Base-by-base conservation (phyloP, 2,888 invertebrate species). In the Toxonevra muliebris region DNA sequence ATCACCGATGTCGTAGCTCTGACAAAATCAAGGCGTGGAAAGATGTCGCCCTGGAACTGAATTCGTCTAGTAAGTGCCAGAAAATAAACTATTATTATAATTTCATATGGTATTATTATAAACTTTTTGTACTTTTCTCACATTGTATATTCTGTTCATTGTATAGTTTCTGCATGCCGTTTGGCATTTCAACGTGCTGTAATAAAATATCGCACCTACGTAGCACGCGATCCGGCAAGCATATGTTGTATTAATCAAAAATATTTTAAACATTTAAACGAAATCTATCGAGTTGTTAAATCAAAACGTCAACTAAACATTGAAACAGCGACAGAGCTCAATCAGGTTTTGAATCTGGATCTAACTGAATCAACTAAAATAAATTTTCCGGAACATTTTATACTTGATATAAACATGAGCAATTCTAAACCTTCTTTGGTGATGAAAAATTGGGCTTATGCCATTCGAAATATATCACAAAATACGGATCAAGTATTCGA, bases 391-490 rank as follows among this genome's bases (percentile, higher is more conserved):
- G 71, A 76, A n/a, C 73, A 73, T 2, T 82, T 73, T 58, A 59
- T 78, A n/a, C 74, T 77, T 8, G 77, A 80, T 57, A 80, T 82
- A 65, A 79, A 75, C 55, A 73, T 76, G 69, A 48, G 68, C 15
- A 77, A 60, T n/a, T 66, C 73, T 66, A 66, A 69, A 5, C 70
- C 75, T 15, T 20, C 65, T 4, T 64, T 81, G 68, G 80, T 79
- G 17, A 60, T 78, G 30, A 81, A 80, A 58, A 81, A 82, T 61
- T 80, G 79, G 79, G 59, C 57, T 2, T 70, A 67, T 62, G 68
- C 68, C 50, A 54, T 66, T 63, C 10, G 48, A 15, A 13, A 48
- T 15, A n/a, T 48, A n/a, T 15, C 48, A 48, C 48, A 48, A 15
- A n/a, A 13, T 13, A 5, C 15, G n/a, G 48, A 48, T n/a, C 15